Conservation (phyloP, 2,113 vertebrate genomes). For the Cyanoliseus patagonus region DNA sequence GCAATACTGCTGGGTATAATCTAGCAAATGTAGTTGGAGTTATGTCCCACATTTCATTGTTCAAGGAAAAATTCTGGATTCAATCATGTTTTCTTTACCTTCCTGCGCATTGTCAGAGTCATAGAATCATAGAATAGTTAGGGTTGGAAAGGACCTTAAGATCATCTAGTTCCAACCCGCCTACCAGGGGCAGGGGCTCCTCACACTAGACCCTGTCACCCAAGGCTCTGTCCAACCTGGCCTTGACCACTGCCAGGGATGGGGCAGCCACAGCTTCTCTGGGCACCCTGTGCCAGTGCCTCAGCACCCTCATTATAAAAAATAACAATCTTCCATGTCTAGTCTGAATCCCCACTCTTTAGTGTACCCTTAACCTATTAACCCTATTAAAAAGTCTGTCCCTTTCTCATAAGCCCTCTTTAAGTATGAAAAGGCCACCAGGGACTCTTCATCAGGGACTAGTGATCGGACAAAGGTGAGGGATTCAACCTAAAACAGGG, state of each 20-base stretch:
- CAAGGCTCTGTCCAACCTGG: no score
- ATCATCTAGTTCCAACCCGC: no score
- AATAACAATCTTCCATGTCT: not conserved
- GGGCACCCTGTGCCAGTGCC: not conserved
- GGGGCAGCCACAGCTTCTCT: not conserved
- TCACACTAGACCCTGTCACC: no score
- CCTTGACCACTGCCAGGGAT: not conserved
- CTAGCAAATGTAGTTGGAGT: not conserved
- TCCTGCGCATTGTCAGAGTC: not conserved
- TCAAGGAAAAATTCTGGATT: not conserved
- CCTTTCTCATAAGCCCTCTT: not conserved
- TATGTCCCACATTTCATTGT: not conserved
- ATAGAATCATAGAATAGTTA: no score
- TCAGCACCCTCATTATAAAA: not conserved
- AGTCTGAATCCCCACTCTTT: not conserved
- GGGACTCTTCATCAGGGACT: not conserved
- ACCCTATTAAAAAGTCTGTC: not conserved
- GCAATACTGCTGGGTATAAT: not conserved
- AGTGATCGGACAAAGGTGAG: not conserved
- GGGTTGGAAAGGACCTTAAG: no score
- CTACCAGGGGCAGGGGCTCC: no score
- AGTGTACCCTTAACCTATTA: not conserved
- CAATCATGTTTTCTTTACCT: not conserved
- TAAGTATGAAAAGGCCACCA: not conserved
- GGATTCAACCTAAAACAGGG: not conserved